Conservation (phyloP, 2,797 vertebrate genomes). For the Menidia menidia region DNA sequence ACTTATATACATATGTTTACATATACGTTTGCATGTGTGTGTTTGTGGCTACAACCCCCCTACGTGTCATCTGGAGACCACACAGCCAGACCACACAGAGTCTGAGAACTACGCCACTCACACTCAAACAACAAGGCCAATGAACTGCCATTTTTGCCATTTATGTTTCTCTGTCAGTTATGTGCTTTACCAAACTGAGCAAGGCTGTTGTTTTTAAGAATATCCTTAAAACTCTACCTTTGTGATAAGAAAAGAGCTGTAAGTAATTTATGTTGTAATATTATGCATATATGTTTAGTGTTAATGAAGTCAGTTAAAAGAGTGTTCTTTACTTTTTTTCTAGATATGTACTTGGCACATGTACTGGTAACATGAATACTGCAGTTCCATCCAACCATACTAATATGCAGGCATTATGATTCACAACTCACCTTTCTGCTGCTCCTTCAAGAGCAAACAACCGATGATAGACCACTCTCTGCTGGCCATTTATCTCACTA, state of each 20-base stretch:
- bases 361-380: not conserved
- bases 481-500: constrained; percentile 57
- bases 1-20: no score
- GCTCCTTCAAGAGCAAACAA: not conserved
- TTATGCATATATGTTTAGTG: not conserved
- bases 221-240: not conserved
- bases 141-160: constrained; percentile 86
- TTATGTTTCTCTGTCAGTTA: constrained; percentile 43
- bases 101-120: constrained; percentile 83
- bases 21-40: no score
- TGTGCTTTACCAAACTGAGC: constrained; percentile 33
- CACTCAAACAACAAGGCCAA: constrained; percentile 89
- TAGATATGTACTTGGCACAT: not conserved
- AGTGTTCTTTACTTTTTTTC: not conserved
- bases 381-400: not conserved
- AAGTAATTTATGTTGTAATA: not conserved
- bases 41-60: constrained; percentile 72
- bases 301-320: not conserved
- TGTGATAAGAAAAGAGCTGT: not conserved
- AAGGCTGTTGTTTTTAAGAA: constrained; percentile 27
- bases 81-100: constrained; percentile 93
- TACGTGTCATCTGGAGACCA: constrained; percentile 91
- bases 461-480: constrained; percentile 60
- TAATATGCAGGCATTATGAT: constrained; percentile 20
- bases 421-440: constrained; percentile 29